Evolutionary conservation across 1,140 invertebrate species (phyloP).

Genomic region (Drosophila malerkotliana): DNA sequence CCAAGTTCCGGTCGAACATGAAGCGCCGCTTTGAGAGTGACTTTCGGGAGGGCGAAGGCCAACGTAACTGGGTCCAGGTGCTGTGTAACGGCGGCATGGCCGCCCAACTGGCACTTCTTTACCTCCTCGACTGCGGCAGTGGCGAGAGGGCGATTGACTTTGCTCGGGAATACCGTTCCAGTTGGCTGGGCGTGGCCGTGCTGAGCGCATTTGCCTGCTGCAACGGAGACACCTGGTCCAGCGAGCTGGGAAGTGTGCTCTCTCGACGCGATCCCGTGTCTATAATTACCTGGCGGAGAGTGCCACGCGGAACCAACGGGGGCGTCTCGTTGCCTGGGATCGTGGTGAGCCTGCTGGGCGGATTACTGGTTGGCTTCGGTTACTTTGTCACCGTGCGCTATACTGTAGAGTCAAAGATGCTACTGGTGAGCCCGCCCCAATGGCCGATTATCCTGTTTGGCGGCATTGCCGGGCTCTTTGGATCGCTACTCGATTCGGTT

Average conservation of each 20-base stretch:
- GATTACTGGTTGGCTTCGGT: slow-evolving; percentile 89
- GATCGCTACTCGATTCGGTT: slow-evolving; percentile 93
- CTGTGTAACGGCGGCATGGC: slow-evolving; percentile 95
- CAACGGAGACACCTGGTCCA: slow-evolving; percentile 96
- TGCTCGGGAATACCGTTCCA: slow-evolving; percentile 89
- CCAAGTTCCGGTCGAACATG: slow-evolving; percentile 89
- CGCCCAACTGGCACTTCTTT: slow-evolving; percentile 90
- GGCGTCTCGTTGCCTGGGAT: slow-evolving; percentile 90
- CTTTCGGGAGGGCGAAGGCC: slow-evolving; percentile 91
- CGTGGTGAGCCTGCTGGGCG: slow-evolving; percentile 90
- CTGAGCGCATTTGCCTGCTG: slow-evolving; percentile 92
- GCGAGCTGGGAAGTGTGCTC: slow-evolving; percentile 93
- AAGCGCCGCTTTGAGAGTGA: slow-evolving; percentile 92
- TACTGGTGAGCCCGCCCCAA: slow-evolving; percentile 89
- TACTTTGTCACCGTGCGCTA: slow-evolving; percentile 89
- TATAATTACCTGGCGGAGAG: slow-evolving; percentile 90
- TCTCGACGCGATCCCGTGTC: slow-evolving; percentile 88
- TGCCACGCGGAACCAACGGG: slow-evolving; percentile 94
- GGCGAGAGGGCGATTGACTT: slow-evolving; percentile 93
- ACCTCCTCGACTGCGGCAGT: slow-evolving; percentile 91
- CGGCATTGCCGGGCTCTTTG: slow-evolving; percentile 89
- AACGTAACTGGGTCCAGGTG: slow-evolving; percentile 96
- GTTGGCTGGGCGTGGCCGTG: slow-evolving; percentile 92
- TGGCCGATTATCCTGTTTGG: slow-evolving; percentile 92
- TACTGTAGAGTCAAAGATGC: slow-evolving; percentile 86